Percentiles rank a stretch among this genome's conserved stretches.
phyloP scores from a whole-genome alignment of 1,140 invertebrate species.

The Aphelenchoides besseyi region DNA sequence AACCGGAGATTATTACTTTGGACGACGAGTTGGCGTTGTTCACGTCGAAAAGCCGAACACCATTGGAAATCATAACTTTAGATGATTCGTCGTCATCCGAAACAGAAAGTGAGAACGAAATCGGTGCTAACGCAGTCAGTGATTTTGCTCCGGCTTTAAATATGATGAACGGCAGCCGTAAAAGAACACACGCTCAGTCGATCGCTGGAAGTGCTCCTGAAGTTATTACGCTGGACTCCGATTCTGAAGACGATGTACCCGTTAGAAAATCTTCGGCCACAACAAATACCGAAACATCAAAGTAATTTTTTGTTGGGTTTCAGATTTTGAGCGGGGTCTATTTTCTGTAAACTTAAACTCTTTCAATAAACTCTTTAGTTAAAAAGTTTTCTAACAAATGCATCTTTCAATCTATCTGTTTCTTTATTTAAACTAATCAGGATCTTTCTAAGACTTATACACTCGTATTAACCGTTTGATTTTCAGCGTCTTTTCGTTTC shows the following conservation, averaged over 20 bases:
- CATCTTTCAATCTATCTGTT: too few relatives aligned
- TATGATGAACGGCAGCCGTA: not conserved
- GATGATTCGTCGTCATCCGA: slow-evolving; percentile 1
- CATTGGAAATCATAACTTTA: not conserved
- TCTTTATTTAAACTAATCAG: too few relatives aligned
- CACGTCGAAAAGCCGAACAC: not conserved
- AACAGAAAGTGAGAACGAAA: slow-evolving; percentile 3
- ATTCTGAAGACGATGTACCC: not conserved
- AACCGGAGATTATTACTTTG: too few relatives aligned
- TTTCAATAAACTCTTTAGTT: too few relatives aligned
- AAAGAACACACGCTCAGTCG: not conserved
- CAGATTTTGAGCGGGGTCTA: too few relatives aligned
- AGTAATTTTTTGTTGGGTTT: too few relatives aligned
- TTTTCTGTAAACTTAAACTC: too few relatives aligned
- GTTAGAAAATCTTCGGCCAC: too few relatives aligned
- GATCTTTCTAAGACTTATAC: too few relatives aligned
- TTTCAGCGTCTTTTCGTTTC: not conserved
- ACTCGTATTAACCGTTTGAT: not conserved
- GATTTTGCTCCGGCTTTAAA: not conserved
- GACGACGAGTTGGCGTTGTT: too few relatives aligned
- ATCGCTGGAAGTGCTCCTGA: not conserved
- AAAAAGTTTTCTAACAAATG: too few relatives aligned
- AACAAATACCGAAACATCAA: too few relatives aligned
- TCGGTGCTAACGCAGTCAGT: not conserved
- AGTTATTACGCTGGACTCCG: not conserved